Evolutionary conservation across 2,888 invertebrate genomes (phyloP).

Genomic region (Congeria kusceri): DNA sequence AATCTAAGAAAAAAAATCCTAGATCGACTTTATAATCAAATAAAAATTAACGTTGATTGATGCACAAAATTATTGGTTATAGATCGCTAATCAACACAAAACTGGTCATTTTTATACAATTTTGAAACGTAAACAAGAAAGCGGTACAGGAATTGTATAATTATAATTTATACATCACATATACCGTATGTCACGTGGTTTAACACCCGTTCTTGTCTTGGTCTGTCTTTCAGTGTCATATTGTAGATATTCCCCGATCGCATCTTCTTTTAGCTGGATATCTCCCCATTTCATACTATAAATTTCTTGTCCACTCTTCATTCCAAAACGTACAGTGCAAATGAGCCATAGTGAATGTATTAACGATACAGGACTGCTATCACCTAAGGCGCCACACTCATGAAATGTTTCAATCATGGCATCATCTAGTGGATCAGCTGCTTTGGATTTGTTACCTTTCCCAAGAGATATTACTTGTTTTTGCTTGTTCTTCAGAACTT

Average conservation of each 20-base stretch:
- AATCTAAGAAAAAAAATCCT: too few species aligned
- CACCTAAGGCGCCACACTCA: constrained; percentile 5
- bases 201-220: constrained; percentile 47
- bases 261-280: constrained; percentile 46
- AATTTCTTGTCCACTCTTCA: constrained; percentile 35
- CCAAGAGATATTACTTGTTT: constrained; percentile 65
- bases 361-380: constrained; percentile 20
- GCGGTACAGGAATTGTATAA: too few species aligned
- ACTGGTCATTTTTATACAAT: too few species aligned
- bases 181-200: constrained; percentile 35
- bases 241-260: constrained; percentile 31
- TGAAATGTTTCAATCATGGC: neutral
- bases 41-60: too few species aligned
- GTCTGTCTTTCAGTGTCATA: constrained; percentile 39
- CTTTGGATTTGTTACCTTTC: constrained; percentile 65
- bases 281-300: constrained; percentile 39
- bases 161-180: too few species aligned
- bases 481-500: constrained; percentile 66
- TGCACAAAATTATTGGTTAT: too few species aligned
- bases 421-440: constrained; percentile 15
- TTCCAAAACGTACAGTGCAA: constrained; percentile 43
- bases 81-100: too few species aligned
- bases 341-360: constrained; percentile 40
- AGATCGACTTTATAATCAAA: too few species aligned
- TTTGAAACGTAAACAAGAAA: too few species aligned